Conservation (phyloP, 2,797 vertebrate species). For the Catostomus latipinnis region DNA sequence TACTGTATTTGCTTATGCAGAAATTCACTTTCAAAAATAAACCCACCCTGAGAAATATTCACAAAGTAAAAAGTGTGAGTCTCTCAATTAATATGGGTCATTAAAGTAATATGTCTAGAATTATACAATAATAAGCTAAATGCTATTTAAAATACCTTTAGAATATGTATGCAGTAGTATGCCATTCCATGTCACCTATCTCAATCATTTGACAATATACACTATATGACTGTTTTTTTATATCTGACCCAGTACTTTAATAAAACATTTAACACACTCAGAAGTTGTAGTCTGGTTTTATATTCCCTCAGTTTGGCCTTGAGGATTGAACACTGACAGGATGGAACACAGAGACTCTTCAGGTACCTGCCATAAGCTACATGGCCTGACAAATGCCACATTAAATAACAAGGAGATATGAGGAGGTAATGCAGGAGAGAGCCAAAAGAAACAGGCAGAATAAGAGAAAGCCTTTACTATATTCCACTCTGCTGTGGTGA, state of each 20-base stretch:
- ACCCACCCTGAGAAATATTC: no score
- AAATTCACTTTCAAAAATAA: no score
- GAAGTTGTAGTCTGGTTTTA: not conserved
- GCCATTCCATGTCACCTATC: no score
- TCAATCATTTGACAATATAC: no score
- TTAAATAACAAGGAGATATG: conserved; percentile 6
- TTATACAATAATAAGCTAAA: no score
- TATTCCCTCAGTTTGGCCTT: not conserved
- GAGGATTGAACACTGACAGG: conserved; percentile 47
- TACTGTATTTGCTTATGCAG: no score
- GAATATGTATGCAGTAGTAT: no score
- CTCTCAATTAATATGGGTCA: no score
- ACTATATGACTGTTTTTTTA: no score
- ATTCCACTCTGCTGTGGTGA: conserved; percentile 28
- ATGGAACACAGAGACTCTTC: conserved; percentile 46
- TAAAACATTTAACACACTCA: not conserved
- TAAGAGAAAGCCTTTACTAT: conserved; percentile 13
- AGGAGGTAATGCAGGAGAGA: conserved; percentile 29
- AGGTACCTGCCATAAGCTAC: conserved; percentile 51
- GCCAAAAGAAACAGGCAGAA: conserved; percentile 29
- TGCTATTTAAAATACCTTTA: no score
- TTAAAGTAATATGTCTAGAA: no score
- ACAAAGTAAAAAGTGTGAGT: no score
- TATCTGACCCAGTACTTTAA: not conserved
- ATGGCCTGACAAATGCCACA: conserved; percentile 36